Evolutionary conservation across 2,888 invertebrate species (phyloP).

Genomic region (Noctua comes): DNA sequence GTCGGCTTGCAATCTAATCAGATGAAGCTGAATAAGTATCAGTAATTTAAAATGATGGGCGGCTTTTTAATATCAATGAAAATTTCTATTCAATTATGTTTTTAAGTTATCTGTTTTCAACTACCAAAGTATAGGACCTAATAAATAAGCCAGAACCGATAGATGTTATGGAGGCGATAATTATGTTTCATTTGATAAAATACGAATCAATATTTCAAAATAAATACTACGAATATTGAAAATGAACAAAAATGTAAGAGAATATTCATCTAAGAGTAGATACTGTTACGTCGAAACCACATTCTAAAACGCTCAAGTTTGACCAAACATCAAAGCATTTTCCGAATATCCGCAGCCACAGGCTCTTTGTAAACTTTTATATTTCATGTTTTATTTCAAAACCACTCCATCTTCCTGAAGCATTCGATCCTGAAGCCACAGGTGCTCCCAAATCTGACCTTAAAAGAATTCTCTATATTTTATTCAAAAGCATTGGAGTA

Average conservation of each 20-base stretch:
- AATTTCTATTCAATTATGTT: not conserved
- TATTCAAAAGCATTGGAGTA: conserved; percentile 74
- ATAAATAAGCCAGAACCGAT: not conserved
- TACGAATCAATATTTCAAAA: not conserved
- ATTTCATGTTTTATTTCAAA: conserved; percentile 61
- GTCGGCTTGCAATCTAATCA: conserved; percentile 6
- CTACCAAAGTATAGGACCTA: too few species aligned
- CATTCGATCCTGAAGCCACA: conserved; percentile 62
- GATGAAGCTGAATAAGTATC: conserved; percentile 18
- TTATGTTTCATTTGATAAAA: not conserved
- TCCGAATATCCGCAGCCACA: conserved; percentile 49
- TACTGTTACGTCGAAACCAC: conserved; percentile 35
- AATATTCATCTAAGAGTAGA: conserved; percentile 9
- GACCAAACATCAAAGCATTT: conserved; percentile 62
- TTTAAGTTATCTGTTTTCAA: not conserved
- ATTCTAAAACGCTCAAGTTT: conserved; percentile 36
- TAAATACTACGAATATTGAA: not conserved
- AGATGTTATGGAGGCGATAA: too few species aligned
- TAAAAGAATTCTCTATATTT: conserved; percentile 68
- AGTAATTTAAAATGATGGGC: not conserved
- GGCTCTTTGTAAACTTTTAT: conserved; percentile 58
- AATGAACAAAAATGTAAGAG: not conserved
- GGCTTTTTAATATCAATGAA: not conserved
- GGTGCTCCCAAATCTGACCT: conserved; percentile 66
- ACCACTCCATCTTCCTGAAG: conserved; percentile 55